Percentiles rank a stretch among this genome's conserved stretches.
Conservation (phyloP, 2,797 vertebrate species). For the Megalops cyprinoides region DNA sequence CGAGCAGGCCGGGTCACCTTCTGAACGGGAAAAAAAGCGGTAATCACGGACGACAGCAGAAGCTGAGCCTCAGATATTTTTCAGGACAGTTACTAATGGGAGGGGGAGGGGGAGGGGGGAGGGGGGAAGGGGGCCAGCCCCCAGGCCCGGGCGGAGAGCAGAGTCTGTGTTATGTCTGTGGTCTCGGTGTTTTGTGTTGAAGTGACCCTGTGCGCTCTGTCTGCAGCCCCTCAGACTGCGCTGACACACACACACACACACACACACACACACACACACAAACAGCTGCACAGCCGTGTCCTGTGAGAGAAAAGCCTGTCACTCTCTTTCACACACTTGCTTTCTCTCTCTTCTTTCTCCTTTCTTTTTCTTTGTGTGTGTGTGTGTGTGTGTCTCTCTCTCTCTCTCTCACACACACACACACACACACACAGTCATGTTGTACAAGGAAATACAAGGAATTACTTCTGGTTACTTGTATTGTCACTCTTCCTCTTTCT, state of each 20-base stretch:
- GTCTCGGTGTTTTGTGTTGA: constrained; percentile 77
- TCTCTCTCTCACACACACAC: constrained; percentile 38
- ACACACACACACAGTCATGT: constrained; percentile 34
- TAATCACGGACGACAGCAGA: constrained; percentile 60
- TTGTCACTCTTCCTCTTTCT: constrained; percentile 7
- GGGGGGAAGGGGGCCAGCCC: constrained; percentile 29
- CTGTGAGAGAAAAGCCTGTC: no score
- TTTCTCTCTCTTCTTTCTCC: no score
- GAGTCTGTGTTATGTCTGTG: constrained; percentile 81
- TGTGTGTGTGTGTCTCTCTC: no score
- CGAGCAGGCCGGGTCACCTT: constrained; percentile 66
- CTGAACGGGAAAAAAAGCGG: constrained; percentile 48
- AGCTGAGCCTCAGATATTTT: constrained; percentile 51
- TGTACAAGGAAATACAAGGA: constrained; percentile 27
- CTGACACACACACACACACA: constrained; percentile 44
- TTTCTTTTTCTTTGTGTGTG: no score
- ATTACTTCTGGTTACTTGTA: neutral
- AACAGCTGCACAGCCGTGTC: neutral
- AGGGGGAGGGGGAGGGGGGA: constrained; percentile 43
- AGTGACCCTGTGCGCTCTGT: constrained; percentile 74
- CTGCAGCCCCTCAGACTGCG: constrained; percentile 51
- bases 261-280: neutral
- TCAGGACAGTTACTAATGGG: constrained; percentile 52
- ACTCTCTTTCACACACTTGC: neutral
- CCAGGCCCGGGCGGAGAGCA: constrained; percentile 61